A percentile compares a stretch with the other conserved stretches of the same genome.
phyloP scores from a whole-genome alignment of 2,797 vertebrate species.

The Notolepis coatsorum region DNA sequence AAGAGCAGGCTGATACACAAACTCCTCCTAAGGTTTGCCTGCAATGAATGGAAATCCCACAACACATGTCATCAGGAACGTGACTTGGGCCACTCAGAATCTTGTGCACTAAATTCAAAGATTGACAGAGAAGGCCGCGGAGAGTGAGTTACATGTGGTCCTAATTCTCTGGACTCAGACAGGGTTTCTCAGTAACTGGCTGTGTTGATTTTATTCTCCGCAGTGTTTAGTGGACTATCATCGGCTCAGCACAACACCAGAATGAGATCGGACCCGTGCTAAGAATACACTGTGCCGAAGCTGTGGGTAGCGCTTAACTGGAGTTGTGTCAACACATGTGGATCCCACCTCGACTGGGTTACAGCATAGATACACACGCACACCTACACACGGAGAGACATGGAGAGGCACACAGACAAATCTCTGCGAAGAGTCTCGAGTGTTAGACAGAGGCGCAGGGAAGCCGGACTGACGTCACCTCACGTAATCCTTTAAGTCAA shows the following conservation, averaged over 20 bases:
- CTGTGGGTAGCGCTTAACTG: neutral
- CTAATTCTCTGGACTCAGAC: slow-evolving; percentile 34
- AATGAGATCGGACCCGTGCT: slow-evolving; percentile 2
- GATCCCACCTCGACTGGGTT: slow-evolving; percentile 13
- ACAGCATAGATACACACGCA: neutral
- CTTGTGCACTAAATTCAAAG: slow-evolving; percentile 18
- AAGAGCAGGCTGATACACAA: neutral
- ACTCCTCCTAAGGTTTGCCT: neutral
- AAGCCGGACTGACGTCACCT: slow-evolving; percentile 43
- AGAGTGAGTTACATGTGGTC: slow-evolving; percentile 45
- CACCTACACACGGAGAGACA: neutral
- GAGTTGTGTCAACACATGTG: slow-evolving; percentile 5
- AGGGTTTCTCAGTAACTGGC: slow-evolving; percentile 30
- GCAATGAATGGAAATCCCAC: slow-evolving; percentile 5
- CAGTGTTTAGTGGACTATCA: slow-evolving; percentile 45
- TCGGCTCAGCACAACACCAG: slow-evolving; percentile 35
- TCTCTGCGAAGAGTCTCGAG: slow-evolving; percentile 14
- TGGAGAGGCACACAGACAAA: slow-evolving; percentile 3
- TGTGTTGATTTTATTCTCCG: slow-evolving; percentile 45
- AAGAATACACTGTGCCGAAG: neutral
- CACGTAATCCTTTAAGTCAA: slow-evolving; percentile 56
- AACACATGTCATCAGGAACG: neutral
- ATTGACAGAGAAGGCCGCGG: slow-evolving; percentile 16
- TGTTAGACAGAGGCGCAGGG: neutral
- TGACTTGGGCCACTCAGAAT: slow-evolving; percentile 1